phyloP scores from a whole-genome alignment of 2,113 vertebrate species.

The Columba livia region DNA sequence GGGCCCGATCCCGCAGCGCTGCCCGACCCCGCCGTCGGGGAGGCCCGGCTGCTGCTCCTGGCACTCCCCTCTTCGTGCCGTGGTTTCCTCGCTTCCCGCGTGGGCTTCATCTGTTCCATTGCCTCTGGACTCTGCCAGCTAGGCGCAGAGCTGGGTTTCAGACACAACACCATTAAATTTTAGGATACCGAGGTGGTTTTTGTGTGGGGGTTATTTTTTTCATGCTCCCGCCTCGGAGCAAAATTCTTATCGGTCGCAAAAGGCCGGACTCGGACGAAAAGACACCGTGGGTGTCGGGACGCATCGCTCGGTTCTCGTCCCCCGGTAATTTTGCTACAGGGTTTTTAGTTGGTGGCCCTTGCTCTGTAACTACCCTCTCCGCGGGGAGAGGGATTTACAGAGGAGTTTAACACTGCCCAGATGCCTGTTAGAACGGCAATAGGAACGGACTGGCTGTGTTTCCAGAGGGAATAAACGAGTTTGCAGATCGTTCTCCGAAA shows the following conservation, averaged over 20 bases:
- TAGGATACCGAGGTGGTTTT: too few species aligned
- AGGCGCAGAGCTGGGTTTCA: not conserved
- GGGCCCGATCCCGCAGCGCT: not conserved
- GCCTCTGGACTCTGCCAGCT: not conserved
- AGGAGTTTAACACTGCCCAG: accelerated
- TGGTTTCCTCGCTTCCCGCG: not conserved
- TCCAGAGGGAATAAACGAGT: not conserved
- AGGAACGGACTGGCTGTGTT: not conserved
- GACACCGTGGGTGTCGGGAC: not conserved
- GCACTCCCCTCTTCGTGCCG: not conserved
- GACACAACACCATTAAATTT: not conserved
- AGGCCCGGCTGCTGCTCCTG: not conserved
- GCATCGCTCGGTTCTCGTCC: not conserved
- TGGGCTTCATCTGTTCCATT: not conserved
- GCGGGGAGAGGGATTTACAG: not conserved
- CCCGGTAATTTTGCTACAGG: accelerated
- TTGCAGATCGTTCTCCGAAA: not conserved
- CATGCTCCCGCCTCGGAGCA: not conserved
- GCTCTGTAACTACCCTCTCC: not conserved
- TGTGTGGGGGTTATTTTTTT: accelerated
- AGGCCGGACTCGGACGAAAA: not conserved
- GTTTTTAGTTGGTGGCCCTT: accelerated
- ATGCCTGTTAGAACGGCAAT: accelerated
- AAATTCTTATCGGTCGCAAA: not conserved
- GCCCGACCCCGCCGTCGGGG: not conserved